Evolutionary conservation across 2,888 invertebrate genomes (phyloP).

Genomic region (Catocala fraxini): DNA sequence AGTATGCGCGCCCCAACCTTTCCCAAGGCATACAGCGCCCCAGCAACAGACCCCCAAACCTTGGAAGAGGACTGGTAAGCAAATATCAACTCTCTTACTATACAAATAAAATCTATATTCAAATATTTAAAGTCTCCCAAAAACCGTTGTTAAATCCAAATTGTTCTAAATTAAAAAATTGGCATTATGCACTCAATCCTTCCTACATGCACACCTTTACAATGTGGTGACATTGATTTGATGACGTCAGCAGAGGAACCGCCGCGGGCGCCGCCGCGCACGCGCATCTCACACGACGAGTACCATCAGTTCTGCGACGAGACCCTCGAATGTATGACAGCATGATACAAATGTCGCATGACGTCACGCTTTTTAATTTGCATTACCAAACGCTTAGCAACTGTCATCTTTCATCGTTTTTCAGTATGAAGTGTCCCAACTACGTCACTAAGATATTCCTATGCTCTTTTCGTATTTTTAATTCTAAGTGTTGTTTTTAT

Average conservation of each 20-base stretch:
- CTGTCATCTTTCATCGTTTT: conserved; percentile 39
- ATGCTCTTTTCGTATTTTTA: conserved; percentile 25
- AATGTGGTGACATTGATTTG: conserved; percentile 46
- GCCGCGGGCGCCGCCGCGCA: conserved; percentile 82
- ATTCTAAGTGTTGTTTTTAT: conserved; percentile 37
- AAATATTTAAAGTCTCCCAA: background rate
- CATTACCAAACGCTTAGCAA: conserved; percentile 48
- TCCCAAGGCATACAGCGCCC: conserved; percentile 78
- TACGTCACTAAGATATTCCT: conserved; percentile 7
- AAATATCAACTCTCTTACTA: conserved; percentile 7
- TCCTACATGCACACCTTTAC: conserved; percentile 60
- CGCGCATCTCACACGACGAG: conserved; percentile 91
- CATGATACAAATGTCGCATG: conserved; percentile 66
- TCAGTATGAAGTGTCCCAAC: conserved; percentile 20
- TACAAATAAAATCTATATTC: conserved; percentile 2
- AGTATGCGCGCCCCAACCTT: conserved; percentile 79
- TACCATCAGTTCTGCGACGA: conserved; percentile 93
- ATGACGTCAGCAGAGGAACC: conserved; percentile 66
- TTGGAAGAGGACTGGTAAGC: conserved; percentile 85
- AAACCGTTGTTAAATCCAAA: background rate
- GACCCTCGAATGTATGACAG: conserved; percentile 92
- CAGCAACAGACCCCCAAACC: conserved; percentile 79
- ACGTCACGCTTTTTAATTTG: conserved; percentile 69
- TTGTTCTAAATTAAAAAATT: conserved; percentile 9
- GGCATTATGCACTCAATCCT: conserved; percentile 57